phyloP scores from a whole-genome alignment of 1,140 invertebrate species.

The Sarcophaga bullata region DNA sequence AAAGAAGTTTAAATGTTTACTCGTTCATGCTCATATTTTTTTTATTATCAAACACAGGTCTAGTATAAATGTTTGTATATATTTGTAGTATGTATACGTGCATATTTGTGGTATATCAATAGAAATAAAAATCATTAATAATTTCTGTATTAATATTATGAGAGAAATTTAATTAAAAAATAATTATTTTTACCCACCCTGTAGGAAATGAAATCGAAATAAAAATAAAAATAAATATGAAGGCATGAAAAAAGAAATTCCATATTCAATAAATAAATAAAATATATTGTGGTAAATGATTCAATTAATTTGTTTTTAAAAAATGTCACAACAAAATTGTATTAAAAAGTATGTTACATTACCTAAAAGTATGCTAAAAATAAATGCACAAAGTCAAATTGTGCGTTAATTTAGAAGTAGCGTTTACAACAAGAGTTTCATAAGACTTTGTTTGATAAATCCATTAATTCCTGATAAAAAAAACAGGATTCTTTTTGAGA shows the following conservation, averaged over 20 bases:
- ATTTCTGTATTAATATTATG: slow-evolving; percentile 10
- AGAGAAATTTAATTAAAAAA: slow-evolving; percentile 20
- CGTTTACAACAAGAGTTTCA: too few species aligned
- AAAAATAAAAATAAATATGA: background rate
- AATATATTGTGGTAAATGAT: background rate
- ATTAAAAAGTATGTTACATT: background rate
- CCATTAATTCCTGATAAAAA: too few species aligned
- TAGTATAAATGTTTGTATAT: background rate
- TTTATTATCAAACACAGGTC: too few species aligned
- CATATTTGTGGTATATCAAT: too few species aligned
- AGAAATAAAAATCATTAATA: slow-evolving; percentile 2
- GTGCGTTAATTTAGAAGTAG: too few species aligned
- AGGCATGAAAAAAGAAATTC: background rate
- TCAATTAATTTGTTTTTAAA: slow-evolving; percentile 7
- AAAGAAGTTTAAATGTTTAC: too few species aligned
- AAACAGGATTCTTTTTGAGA: too few species aligned
- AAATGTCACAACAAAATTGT: background rate
- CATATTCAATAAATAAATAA: background rate
- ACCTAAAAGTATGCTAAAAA: too few species aligned
- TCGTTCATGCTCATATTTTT: too few species aligned
- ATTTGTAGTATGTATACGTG: background rate
- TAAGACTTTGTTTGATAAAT: too few species aligned
- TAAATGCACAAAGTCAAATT: too few species aligned
- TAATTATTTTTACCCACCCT: slow-evolving; percentile 2
- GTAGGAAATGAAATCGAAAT: background rate